Conservation (phyloP, 2,888 invertebrate species). For the Conchocele bisecta region DNA sequence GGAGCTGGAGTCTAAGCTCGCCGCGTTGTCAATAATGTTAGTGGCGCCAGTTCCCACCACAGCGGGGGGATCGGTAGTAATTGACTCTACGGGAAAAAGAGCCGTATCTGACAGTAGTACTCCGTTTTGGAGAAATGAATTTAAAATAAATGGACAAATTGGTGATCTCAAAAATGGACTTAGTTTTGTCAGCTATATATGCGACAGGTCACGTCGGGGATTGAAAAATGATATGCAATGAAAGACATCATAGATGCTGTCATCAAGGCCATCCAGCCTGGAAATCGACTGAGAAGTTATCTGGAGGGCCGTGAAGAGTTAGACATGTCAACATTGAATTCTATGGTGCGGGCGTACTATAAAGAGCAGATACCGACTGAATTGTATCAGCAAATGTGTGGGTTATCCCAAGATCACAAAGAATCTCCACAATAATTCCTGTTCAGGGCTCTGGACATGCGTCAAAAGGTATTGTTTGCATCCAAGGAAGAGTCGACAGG, state of each 20-base stretch:
- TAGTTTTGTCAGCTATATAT: slow-evolving; percentile 13
- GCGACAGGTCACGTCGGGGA: slow-evolving; percentile 16
- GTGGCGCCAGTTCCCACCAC: no score
- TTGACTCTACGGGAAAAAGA: not conserved
- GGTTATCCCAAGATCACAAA: not conserved
- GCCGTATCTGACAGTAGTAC: not conserved
- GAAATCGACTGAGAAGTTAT: slow-evolving; percentile 18
- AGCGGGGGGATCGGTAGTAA: not conserved
- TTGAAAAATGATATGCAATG: not conserved
- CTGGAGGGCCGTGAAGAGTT: slow-evolving; percentile 20
- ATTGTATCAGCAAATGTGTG: slow-evolving; percentile 22
- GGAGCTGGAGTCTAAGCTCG: not conserved
- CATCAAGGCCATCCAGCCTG: slow-evolving; percentile 9
- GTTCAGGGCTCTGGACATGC: slow-evolving; percentile 13
- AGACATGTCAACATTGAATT: not conserved
- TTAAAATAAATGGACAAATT: slow-evolving; percentile 28
- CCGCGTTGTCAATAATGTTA: no score
- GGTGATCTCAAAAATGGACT: slow-evolving; percentile 6
- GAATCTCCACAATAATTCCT: slow-evolving; percentile 18
- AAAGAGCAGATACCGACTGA: slow-evolving; percentile 23
- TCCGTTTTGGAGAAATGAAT: slow-evolving; percentile 9
- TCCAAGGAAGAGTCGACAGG: slow-evolving; percentile 6
- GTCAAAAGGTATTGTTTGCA: slow-evolving; percentile 12
- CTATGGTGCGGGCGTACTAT: slow-evolving; percentile 17
- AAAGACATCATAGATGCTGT: slow-evolving; percentile 22